Evolutionary conservation across 1,140 invertebrate genomes (phyloP).

Genomic region (Andrena cerasifolii): DNA sequence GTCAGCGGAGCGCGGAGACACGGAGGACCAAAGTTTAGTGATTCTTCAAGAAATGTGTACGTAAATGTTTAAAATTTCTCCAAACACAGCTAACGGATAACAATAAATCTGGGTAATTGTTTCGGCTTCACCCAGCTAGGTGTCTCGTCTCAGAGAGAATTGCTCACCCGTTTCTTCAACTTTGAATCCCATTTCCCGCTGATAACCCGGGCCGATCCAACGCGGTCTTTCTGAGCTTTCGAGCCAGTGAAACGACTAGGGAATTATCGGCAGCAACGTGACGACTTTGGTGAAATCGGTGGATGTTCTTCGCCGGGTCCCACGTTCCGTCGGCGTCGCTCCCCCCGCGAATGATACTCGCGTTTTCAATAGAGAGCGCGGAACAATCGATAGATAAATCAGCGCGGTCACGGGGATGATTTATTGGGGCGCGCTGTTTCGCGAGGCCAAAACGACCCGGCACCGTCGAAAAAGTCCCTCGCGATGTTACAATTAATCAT

Average conservation of each 20-base stretch:
- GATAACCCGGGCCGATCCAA: neutral
- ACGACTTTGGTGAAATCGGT: neutral
- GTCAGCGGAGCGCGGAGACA: no score
- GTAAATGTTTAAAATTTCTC: neutral
- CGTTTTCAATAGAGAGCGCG: slow-evolving; percentile 26
- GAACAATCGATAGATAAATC: slow-evolving; percentile 53
- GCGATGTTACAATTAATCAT: slow-evolving; percentile 37
- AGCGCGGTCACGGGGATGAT: slow-evolving; percentile 34
- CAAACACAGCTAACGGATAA: neutral
- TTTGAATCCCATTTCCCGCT: neutral
- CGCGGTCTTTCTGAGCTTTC: neutral
- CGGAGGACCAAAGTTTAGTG: no score
- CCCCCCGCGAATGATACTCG: slow-evolving; percentile 1
- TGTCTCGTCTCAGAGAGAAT: neutral
- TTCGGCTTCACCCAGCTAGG: neutral
- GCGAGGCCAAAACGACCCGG: slow-evolving; percentile 1
- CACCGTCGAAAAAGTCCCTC: slow-evolving; percentile 14
- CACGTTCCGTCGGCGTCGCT: neutral
- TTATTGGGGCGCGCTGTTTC: slow-evolving; percentile 20
- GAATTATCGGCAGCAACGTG: slow-evolving; percentile 3
- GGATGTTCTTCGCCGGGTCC: neutral
- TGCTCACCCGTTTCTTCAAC: slow-evolving; percentile 1
- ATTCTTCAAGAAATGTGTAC: no score
- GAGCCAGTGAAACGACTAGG: neutral
- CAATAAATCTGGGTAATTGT: slow-evolving; percentile 6